Base-by-base conservation (phyloP, 2,797 vertebrate species). In the Eutrigla gurnardus region DNA sequence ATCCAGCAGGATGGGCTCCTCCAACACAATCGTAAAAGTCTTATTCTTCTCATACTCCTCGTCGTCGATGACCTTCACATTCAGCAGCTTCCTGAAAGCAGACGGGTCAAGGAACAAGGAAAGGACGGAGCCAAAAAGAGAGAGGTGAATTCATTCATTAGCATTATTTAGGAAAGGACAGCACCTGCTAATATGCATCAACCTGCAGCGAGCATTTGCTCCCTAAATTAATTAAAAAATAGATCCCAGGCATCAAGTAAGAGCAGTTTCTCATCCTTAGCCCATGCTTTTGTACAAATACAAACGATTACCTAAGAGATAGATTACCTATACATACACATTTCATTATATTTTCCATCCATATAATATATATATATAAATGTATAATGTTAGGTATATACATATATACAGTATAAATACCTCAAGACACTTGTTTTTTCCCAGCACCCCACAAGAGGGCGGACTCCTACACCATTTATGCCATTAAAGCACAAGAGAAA, bases 11-110 rank as follows among this genome's bases (percentile, higher is more conserved):
- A 95, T 90, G 0, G 96, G 96, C 43, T 95, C 95, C 64, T 95
- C 96, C 82, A 97, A 68, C 42, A 95, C 90, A 40, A 97, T 89
- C 0, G 90, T 93, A 86, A 97, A 96, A 10, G 91, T 96, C 91
- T 97, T 97, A 84, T 97, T 97, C 88, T 97, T 97, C 90, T 97
- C 96, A 3, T 96, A 97, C 82, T 96, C 96, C 81, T 96, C 96
- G 3, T 97, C 96, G 5, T 97, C 96, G 12, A 97, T 96, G 74
- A 97, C 93, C 88, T 96, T 95, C 73, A 97, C 95, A 50, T 96
- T 96, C 59, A 97, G 84, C 82, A 95, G 82, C 86, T 96, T 96
- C 95, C 96, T 96, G 73, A 43, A 85, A 58, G 76, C 6, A 73
- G 42, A 73, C 3, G 32, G 18, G n/a, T 52, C 8, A 57, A 59